phyloP scores from a whole-genome alignment of 2,797 vertebrate species.

The Diplodus puntazzo region DNA sequence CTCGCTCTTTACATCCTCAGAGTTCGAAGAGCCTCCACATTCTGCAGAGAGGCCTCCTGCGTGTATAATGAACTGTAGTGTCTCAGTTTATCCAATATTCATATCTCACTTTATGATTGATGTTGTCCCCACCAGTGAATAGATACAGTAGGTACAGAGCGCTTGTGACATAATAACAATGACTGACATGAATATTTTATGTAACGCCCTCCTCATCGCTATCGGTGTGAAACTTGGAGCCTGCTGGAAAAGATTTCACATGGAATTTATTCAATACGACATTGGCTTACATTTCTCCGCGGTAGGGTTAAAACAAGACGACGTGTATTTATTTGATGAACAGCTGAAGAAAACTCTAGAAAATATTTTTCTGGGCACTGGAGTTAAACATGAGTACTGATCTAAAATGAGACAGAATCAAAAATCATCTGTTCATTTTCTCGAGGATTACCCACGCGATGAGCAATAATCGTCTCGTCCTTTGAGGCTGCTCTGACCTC shows the following conservation, averaged over 20 bases:
- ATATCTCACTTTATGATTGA: constrained; percentile 1
- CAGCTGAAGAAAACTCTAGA: background rate
- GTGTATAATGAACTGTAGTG: background rate
- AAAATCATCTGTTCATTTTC: background rate
- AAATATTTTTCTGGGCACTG: background rate
- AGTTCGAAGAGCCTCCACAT: background rate
- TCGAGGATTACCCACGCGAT: background rate
- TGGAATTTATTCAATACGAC: background rate
- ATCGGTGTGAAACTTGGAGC: background rate
- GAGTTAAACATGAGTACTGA: too few relatives aligned
- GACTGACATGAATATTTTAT: constrained; percentile 7
- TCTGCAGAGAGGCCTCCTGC: background rate
- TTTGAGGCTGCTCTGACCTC: background rate
- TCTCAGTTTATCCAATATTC: background rate
- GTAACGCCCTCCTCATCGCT: background rate
- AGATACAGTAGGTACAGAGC: background rate
- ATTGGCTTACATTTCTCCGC: background rate
- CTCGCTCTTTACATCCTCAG: background rate
- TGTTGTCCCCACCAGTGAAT: background rate
- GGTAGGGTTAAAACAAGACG: background rate
- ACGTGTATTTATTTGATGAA: background rate
- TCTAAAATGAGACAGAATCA: background rate
- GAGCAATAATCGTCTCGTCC: background rate
- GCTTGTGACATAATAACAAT: background rate
- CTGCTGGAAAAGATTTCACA: background rate